Evolutionary conservation across 1,140 invertebrate genomes (phyloP), one percentile per base, ranked within the genome.

Genomic region (Conus betulinus): DNA sequence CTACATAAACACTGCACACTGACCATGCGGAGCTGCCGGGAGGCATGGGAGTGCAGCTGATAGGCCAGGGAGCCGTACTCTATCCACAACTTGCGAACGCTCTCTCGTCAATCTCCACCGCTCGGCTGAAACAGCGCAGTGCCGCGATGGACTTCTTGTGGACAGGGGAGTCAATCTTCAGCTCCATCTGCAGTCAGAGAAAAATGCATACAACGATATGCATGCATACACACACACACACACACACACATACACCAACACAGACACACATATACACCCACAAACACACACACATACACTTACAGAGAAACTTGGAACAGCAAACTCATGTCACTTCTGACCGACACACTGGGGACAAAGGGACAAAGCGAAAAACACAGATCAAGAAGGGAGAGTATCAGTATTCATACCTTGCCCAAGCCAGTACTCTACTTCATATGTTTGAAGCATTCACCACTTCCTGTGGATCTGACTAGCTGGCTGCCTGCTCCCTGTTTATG

Each of bases 51-150:
- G 94, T 98, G 97, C 5, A 98, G 97, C 92, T 97, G 97, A 92
- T 99, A 99, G 1, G 97, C 97, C 91, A 98, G 97, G 67, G 97
- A 97, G 3, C 98, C 98, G 93, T 97, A 98, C 94, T 99, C 98
- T 55, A 98, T 98, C 97, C 97, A 98, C 90, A 99, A 95, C 87
- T 97, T 97, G 63, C 97, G 96, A 93, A 97, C 97, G 1, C 96
- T 96, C 60, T 96, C 60, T 92, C 88, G 55, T 97, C 96, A 1
- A 98, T 92, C 91, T 97, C 96, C 23, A 98, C 95, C 3, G 98
- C 97, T 90, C 97, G 96, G 91, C 97, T 96, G 93, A 97, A 99
- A 95, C 98, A 98, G 71, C 97, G 96, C 87, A 97, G 96, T 0
- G 97, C 97, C 20, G 96, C 96, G 15, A 93, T 91, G n/a, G 97